Conservation (phyloP, 1,140 invertebrate genomes). For the Babylonia areolata region DNA sequence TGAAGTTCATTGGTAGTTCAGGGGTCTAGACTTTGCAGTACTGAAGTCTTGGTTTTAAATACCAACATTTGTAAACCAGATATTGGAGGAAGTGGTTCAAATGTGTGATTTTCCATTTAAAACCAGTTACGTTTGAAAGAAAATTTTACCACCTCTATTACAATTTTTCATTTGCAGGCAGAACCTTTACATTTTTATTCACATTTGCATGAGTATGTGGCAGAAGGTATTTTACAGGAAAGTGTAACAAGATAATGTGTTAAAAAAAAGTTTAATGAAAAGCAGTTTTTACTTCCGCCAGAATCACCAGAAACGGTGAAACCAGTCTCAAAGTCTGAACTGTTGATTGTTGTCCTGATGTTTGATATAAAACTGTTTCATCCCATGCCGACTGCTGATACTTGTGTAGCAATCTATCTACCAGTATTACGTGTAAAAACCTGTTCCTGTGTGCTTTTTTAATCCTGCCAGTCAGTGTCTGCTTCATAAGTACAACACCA, state of each 20-base stretch:
- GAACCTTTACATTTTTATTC: too few species aligned
- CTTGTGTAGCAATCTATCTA: neutral
- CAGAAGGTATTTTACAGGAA: neutral
- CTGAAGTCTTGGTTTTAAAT: too few species aligned
- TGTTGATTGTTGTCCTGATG: neutral
- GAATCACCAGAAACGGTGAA: neutral
- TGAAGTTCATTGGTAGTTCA: too few species aligned
- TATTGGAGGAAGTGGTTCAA: too few species aligned
- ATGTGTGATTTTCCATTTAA: too few species aligned
- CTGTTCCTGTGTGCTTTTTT: neutral
- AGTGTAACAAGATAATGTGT: neutral
- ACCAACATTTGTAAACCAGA: too few species aligned
- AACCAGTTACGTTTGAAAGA: too few species aligned
- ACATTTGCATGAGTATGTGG: too few species aligned
- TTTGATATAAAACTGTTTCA: neutral
- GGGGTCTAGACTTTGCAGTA: too few species aligned
- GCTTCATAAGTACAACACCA: neutral
- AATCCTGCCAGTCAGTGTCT: neutral
- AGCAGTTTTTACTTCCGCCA: neutral
- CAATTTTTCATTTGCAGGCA: too few species aligned
- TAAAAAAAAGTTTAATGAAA: neutral
- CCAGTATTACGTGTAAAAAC: slow-evolving; percentile 8
- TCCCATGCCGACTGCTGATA: neutral
- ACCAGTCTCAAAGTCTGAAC: neutral
- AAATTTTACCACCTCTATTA: too few species aligned